Evolutionary conservation across 2,797 vertebrate genomes (phyloP).

Genomic region (Thripadectes ignobilis): DNA sequence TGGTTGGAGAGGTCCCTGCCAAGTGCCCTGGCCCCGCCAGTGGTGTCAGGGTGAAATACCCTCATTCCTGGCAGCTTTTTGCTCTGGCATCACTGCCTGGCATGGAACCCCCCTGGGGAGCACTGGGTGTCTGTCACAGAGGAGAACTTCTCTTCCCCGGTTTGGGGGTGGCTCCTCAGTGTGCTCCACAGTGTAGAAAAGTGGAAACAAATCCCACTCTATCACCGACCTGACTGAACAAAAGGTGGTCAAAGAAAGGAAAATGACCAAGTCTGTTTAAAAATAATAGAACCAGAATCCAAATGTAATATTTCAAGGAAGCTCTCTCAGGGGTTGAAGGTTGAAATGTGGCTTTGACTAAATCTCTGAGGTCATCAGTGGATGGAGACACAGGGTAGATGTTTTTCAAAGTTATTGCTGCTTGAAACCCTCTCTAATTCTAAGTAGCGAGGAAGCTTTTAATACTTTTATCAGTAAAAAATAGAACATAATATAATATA

Average conservation of each 20-base stretch:
- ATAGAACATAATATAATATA: neutral
- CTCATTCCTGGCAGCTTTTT: accelerated
- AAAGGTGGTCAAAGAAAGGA: neutral
- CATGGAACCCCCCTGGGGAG: neutral
- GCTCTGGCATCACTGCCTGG: accelerated
- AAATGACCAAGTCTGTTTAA: neutral
- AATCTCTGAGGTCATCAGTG: neutral
- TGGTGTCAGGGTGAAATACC: too few species aligned
- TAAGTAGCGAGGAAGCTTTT: neutral
- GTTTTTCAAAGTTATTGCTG: neutral
- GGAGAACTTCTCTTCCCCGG: neutral
- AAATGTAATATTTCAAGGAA: neutral
- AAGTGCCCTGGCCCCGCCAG: neutral
- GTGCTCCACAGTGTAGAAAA: neutral
- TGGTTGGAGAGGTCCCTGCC: neutral
- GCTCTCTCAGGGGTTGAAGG: neutral
- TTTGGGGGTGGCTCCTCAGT: neutral
- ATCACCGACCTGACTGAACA: neutral
- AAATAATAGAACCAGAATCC: neutral
- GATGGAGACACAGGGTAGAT: neutral
- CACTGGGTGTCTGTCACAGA: accelerated
- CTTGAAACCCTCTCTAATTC: neutral
- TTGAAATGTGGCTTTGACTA: neutral
- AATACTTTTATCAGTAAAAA: neutral
- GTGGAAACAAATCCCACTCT: neutral